These are phyloP conservation scores for Xiphophorus birchmanni DNA, from an alignment of 2,797 vertebrate species.

Conservation along the genomic window DNA sequence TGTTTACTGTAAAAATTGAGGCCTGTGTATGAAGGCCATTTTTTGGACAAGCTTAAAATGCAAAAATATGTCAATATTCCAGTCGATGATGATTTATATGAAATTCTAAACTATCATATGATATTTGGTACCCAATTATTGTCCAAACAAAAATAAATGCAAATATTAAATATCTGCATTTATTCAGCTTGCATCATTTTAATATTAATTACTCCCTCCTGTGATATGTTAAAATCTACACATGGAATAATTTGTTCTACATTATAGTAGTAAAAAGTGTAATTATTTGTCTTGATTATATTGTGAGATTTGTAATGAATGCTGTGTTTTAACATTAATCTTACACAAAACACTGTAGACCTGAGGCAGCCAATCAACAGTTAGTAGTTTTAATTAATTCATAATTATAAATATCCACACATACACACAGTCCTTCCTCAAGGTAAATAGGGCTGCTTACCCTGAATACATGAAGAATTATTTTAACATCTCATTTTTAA, in stretches of 20 bases:
- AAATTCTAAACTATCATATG: background rate
- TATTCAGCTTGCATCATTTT: no score
- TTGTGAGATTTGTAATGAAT: background rate
- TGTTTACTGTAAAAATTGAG: background rate
- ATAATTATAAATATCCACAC: conserved; percentile 1
- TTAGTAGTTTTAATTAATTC: background rate
- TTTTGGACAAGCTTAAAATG: background rate
- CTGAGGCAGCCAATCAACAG: background rate
- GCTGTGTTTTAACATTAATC: background rate
- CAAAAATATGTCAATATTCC: background rate
- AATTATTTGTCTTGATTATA: background rate
- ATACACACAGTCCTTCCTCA: background rate
- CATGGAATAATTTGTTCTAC: background rate
- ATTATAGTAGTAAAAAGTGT: background rate
- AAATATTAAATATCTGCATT: no score
- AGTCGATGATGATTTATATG: background rate
- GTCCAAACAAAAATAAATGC: background rate
- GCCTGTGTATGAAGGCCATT: background rate
- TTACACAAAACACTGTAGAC: background rate
- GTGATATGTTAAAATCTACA: background rate
- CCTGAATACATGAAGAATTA: background rate
- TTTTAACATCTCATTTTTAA: background rate
- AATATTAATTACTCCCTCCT: background rate
- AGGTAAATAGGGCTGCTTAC: background rate
- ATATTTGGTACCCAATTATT: background rate